Evolutionary conservation across 2,888 invertebrate species (phyloP).

Genomic region (Limnephilus auricula): DNA sequence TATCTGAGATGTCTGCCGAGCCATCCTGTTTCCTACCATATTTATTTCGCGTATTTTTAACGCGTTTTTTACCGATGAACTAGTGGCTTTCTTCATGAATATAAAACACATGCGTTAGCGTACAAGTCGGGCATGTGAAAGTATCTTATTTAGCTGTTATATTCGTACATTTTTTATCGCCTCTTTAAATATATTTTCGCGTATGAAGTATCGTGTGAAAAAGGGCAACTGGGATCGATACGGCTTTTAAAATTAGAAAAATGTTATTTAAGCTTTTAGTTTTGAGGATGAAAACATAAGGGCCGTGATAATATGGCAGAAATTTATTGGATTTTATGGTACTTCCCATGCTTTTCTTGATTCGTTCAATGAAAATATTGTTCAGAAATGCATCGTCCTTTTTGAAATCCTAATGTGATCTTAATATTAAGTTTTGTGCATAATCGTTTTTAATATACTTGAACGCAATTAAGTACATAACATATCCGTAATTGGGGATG

Average conservation of each 20-base stretch:
- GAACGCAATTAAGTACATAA: too few relatives aligned
- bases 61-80: neutral
- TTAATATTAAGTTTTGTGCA: too few relatives aligned
- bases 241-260: neutral
- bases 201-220: neutral
- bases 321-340: neutral
- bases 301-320: neutral
- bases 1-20: conserved; percentile 32
- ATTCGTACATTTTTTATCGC: neutral
- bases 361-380: too few relatives aligned
- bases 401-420: too few relatives aligned
- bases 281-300: neutral
- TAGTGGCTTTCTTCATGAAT: neutral
- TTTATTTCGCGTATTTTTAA: neutral
- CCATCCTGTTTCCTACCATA: conserved; percentile 19
- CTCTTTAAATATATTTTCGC: neutral
- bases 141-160: neutral
- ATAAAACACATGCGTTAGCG: neutral
- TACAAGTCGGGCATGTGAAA: neutral
- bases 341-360: too few relatives aligned
- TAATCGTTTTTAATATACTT: too few relatives aligned
- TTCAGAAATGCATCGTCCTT: too few relatives aligned
- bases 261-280: neutral
- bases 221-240: neutral
- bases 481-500: too few relatives aligned